These are phyloP conservation scores for Dolichopus griseipennis DNA, from an alignment of 2,888 invertebrate species.

Conservation along the genomic window DNA sequence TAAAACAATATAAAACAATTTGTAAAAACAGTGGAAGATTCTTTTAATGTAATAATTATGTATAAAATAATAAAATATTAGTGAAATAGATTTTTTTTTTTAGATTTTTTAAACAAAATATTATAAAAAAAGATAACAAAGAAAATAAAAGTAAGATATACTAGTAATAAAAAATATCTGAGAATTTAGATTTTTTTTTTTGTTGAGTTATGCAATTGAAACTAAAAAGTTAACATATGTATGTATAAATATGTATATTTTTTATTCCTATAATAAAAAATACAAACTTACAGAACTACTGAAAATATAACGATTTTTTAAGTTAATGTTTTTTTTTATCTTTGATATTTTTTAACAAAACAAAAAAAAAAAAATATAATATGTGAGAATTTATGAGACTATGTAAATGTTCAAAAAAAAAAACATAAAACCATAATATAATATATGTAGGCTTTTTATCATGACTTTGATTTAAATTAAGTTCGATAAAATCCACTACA, in stretches of 20 bases:
- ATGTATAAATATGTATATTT: background rate
- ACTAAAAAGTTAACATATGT: background rate
- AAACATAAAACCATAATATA: too few species aligned
- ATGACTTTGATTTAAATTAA: too few species aligned
- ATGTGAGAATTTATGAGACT: too few species aligned
- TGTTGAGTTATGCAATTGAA: background rate
- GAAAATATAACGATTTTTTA: background rate
- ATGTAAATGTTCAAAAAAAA: too few species aligned
- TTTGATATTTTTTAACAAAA: too few species aligned
- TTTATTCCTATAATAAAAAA: constrained; percentile 1
- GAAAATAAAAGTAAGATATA: too few species aligned
- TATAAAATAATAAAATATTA: background rate
- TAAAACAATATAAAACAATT: constrained; percentile 6
- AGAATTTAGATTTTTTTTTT: background rate
- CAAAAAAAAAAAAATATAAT: too few species aligned
- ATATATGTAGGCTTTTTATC: too few species aligned
- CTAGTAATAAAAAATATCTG: background rate
- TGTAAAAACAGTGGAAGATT: background rate
- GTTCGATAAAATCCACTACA: too few species aligned
- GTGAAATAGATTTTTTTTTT: background rate
- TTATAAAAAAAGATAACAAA: too few species aligned
- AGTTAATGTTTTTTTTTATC: background rate
- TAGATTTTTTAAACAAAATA: background rate
- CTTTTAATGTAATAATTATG: background rate
- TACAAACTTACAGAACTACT: constrained; percentile 1